phyloP scores from a whole-genome alignment of 2,113 vertebrate genomes.

The Nerophis lumbriciformis region DNA sequence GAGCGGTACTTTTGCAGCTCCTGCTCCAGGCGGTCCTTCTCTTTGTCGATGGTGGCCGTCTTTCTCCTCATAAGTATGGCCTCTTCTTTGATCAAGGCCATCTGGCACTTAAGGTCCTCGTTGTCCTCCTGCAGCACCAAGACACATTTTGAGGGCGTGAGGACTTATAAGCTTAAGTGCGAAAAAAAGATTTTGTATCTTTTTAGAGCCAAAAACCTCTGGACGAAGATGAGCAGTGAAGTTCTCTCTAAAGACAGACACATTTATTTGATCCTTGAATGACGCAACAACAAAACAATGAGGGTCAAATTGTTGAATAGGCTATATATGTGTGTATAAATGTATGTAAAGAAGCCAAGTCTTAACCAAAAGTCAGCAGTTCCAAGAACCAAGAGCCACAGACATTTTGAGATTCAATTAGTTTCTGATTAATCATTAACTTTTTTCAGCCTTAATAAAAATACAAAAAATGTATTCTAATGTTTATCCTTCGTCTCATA shows the following conservation, averaged over 20 bases:
- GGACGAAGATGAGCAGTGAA: neutral
- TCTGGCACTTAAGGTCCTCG: constrained; percentile 93
- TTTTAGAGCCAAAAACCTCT: constrained; percentile 11
- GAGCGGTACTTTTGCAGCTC: constrained; percentile 94
- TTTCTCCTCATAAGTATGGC: constrained; percentile 94
- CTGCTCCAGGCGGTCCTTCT: constrained; percentile 90
- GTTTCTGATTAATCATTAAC: too few relatives aligned
- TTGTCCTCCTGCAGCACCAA: constrained; percentile 81
- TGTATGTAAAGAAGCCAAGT: too few relatives aligned
- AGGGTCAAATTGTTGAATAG: neutral
- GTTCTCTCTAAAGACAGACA: neutral
- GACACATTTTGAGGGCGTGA: neutral
- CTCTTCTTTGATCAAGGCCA: constrained; percentile 94
- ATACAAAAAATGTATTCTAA: too few relatives aligned
- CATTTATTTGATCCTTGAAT: constrained; percentile 9
- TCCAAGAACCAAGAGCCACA: too few relatives aligned
- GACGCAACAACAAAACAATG: neutral
- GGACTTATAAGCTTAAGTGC: constrained; percentile 17
- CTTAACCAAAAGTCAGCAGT: too few relatives aligned
- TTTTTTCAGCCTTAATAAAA: too few relatives aligned
- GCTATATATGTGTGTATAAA: too few relatives aligned
- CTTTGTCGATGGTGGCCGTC: constrained; percentile 93
- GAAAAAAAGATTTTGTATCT: constrained; percentile 16
- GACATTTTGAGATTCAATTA: too few relatives aligned
- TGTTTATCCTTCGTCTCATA: too few relatives aligned